Evolutionary conservation across 2,888 invertebrate species (phyloP), one percentile per base, ranked within the genome.

Genomic region (Nesidiocoris tenuis): DNA sequence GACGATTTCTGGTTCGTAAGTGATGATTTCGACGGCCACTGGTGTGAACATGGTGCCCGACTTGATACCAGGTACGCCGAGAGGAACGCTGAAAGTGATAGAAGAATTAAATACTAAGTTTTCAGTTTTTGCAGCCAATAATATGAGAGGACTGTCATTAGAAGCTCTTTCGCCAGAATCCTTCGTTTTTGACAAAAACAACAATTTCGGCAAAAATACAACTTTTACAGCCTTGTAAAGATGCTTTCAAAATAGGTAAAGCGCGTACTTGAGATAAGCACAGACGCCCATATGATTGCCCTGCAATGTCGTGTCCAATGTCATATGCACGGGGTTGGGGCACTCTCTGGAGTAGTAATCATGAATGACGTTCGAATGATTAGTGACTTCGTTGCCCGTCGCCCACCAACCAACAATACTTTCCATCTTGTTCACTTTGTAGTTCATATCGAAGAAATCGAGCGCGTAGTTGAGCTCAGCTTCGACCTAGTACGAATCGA

Each of bases 361-460:
- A 82, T 98, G 98, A 83, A 98, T 98, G 74, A 98, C 93, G 0
- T 96, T 94, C 72, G 97, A 97, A 85, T 97, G 97, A 83, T 95
- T 96, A 0, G 98, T 96, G 59, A 99, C 96, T 85, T 98, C 98
- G 81, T 94, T 91, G 71, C 98, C 97, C 0, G 98, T 99, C 0
- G 98, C 97, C 93, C 93, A 98, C 99, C 99, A 99, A 22, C 99
- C 99, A 74, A 99, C 96, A 82, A 99, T 96, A 80, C 89, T 91
- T 85, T 99, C 98, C 66, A 79, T 77, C 90, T 95, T 89, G 82
- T 98, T 97, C 0, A 98, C 97, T 82, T 94, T 90, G 79, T 92
- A 90, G 84, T 98, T 96, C 72, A 98, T 87, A 81, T 97, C 97
- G 82, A 93, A 96, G 83, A 98, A 91, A 82, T 96, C 97, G 87